Conservation (phyloP, 2,113 vertebrate species). For the Seriola quinqueradiata region DNA sequence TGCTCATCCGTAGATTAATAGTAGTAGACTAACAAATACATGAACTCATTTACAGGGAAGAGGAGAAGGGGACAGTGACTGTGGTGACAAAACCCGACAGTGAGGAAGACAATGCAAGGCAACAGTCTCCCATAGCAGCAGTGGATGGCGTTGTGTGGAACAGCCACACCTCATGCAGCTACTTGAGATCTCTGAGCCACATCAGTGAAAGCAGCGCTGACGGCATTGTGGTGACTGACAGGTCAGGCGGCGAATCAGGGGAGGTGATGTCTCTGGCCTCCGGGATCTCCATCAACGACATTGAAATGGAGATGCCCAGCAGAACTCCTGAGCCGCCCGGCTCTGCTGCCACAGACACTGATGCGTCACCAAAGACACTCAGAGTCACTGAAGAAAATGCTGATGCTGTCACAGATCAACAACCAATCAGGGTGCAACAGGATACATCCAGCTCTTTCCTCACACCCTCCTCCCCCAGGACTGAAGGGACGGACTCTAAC, state of each 20-base stretch:
- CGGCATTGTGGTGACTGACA: slow-evolving; percentile 67
- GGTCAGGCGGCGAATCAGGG: slow-evolving; percentile 32
- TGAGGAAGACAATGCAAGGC: slow-evolving; percentile 39
- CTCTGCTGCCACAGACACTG: neutral
- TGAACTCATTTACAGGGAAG: slow-evolving; percentile 52
- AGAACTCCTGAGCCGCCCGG: slow-evolving; percentile 32
- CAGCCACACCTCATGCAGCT: slow-evolving; percentile 80
- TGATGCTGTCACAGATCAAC: neutral
- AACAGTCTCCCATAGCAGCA: slow-evolving; percentile 24
- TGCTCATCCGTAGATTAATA: neutral
- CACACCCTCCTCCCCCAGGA: neutral
- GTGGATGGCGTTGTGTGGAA: slow-evolving; percentile 70
- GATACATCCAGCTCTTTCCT: neutral
- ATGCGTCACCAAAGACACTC: neutral
- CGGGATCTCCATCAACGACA: slow-evolving; percentile 62
- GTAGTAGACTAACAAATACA: neutral
- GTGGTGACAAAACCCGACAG: neutral
- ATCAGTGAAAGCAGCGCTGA: slow-evolving; percentile 94
- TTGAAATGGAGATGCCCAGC: slow-evolving; percentile 57
- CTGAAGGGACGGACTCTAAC: neutral
- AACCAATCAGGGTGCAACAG: neutral
- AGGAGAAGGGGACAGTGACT: slow-evolving; percentile 11
- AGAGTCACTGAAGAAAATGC: neutral
- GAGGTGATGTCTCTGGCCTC: slow-evolving; percentile 58
- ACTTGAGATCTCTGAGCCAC: slow-evolving; percentile 93